Evolutionary conservation across 2,888 invertebrate species (phyloP).

Genomic region (Idaea aversata): DNA sequence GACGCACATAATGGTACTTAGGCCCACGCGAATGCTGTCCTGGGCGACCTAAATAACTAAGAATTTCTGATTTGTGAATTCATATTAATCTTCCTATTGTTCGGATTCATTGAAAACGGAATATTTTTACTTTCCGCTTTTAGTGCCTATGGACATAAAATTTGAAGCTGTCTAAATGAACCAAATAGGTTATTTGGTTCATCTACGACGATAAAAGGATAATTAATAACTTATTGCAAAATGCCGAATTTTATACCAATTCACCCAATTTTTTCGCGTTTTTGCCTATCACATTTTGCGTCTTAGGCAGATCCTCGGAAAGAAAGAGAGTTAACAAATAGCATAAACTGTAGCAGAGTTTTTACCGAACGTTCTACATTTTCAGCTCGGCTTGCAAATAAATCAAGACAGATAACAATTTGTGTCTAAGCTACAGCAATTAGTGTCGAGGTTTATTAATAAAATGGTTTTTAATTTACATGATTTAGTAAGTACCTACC

Average conservation of each 20-base stretch:
- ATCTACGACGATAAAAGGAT: too few relatives aligned
- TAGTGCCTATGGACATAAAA: neutral
- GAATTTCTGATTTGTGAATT: neutral
- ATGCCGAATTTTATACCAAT: neutral
- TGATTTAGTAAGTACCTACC: too few relatives aligned
- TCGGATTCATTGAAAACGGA: neutral
- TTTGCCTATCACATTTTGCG: neutral
- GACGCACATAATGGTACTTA: slow-evolving; percentile 36
- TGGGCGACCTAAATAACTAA: slow-evolving; percentile 28
- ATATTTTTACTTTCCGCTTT: neutral
- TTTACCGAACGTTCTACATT: slow-evolving; percentile 14
- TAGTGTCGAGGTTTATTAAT: slow-evolving; percentile 40
- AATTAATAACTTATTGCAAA: neutral
- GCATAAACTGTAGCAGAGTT: slow-evolving; percentile 19
- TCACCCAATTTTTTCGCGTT: neutral
- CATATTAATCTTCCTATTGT: neutral
- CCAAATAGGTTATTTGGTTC: neutral
- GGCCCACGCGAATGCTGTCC: slow-evolving; percentile 37
- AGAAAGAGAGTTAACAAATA: slow-evolving; percentile 6
- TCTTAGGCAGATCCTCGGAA: neutral
- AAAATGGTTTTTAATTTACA: slow-evolving; percentile 22
- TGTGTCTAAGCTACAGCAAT: slow-evolving; percentile 37
- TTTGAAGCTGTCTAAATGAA: neutral
- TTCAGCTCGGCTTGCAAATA: slow-evolving; percentile 27
- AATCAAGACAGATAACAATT: slow-evolving; percentile 41